Conservation (phyloP, 2,888 invertebrate species). For the Drosophila neutralis region DNA sequence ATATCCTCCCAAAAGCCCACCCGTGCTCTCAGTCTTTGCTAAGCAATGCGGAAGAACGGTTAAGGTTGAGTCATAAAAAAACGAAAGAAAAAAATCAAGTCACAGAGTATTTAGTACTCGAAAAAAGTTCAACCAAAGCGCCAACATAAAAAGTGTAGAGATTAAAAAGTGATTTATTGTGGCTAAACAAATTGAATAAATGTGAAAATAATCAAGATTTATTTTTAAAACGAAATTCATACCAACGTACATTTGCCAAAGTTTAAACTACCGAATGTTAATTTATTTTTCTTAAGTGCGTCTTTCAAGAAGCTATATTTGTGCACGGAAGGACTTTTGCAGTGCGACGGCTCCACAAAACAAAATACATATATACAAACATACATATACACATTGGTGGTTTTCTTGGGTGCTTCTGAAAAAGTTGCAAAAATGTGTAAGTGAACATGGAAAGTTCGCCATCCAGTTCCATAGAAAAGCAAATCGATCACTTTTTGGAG, state of each 20-base stretch:
- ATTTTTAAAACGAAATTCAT: not conserved
- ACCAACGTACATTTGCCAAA: constrained; percentile 9
- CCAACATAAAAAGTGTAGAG: constrained; percentile 45
- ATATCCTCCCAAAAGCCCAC: constrained; percentile 21
- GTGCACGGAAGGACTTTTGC: not conserved
- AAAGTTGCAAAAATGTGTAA: constrained; percentile 25
- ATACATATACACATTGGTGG: not conserved
- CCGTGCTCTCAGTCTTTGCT: constrained; percentile 45
- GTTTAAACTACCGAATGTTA: not conserved
- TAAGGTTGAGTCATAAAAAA: constrained; percentile 52
- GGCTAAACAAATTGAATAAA: not conserved
- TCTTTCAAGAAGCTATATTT: not conserved
- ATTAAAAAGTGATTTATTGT: constrained; percentile 28
- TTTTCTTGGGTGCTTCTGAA: constrained; percentile 19
- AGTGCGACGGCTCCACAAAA: not conserved
- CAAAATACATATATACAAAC: not conserved
- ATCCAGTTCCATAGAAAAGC: constrained; percentile 90
- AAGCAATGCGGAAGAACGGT: constrained; percentile 57
- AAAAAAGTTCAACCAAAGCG: constrained; percentile 7
- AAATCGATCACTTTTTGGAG: constrained; percentile 93
- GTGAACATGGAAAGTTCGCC: constrained; percentile 86
- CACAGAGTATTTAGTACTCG: not conserved
- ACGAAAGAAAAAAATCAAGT: not conserved
- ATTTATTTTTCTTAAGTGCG: constrained; percentile 6
- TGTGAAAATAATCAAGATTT: not conserved